Evolutionary conservation across 2,888 invertebrate species (phyloP), one percentile per base, ranked within the genome.

Genomic region (Leucophora obtusa): DNA sequence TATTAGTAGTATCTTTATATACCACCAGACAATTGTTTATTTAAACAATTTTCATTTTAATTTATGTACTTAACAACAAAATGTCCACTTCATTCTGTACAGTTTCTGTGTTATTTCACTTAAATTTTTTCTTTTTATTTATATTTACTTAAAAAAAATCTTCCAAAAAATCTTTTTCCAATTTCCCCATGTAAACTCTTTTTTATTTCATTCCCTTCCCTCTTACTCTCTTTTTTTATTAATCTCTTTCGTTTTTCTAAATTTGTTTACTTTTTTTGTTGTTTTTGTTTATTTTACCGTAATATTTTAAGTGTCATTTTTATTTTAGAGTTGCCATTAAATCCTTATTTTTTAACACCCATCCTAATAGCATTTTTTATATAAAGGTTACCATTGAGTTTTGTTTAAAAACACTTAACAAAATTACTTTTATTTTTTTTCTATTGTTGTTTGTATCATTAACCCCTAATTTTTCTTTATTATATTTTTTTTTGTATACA

Each of bases 381-480:
- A 35, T 15, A 18, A 53, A 54, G 35, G 43, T 66, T 66, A 21
- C 54, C 43, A 35, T 18, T 54, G 54, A 54, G 54, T 24, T 15
- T 15, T 54, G 9, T 66, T 11, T 17, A 18, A 33, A 53, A 53
- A 66, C 38, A 38, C 54, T 68, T 56, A 15, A 58, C 50, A 63
- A 66, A 60, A 68, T 72, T 72, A 58, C 24, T 51, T 28, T n/a
- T 58, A 58, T 47, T 14, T 63, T 35, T 11, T 1, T 28, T 59
- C 14, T 60, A 21, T 21, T 60, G 60, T 62, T 54, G 15, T 66
- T 66, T 28, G 17, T 43, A 21, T 11, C 17, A 51, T 60, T 71
- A 80, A 75, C 66, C 79, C 71, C 58, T 62, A 79, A 70, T 65
- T 43, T 73, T n/a, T n/a, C n/a, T n/a, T n/a, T n/a, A n/a, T n/a